phyloP scores from a whole-genome alignment of 2,888 invertebrate species.

The Cactoblastis cactorum region DNA sequence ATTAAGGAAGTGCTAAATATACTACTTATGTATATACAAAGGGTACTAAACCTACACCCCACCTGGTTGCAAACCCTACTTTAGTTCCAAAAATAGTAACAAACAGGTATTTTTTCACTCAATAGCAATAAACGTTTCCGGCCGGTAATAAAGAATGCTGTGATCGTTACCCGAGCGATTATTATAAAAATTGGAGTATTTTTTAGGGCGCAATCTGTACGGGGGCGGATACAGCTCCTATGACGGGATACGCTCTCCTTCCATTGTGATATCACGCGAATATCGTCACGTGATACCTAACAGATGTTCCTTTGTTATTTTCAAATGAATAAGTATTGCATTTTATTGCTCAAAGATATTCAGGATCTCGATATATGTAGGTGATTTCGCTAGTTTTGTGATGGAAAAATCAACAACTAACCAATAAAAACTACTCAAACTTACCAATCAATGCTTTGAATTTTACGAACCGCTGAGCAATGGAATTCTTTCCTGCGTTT shows the following conservation, averaged over 20 bases:
- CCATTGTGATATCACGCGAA: conserved; percentile 66
- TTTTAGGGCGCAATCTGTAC: conserved; percentile 67
- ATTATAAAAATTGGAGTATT: conserved; percentile 75
- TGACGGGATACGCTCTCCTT: conserved; percentile 73
- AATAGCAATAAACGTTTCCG: conserved; percentile 73
- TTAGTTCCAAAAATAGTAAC: conserved; percentile 17
- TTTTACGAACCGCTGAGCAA: too few relatives aligned
- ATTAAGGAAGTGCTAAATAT: not conserved
- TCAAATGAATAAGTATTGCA: conserved; percentile 16
- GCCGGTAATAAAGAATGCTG: conserved; percentile 67
- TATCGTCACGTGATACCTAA: conserved; percentile 56
- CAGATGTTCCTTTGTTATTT: conserved; percentile 51
- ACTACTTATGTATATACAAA: not conserved
- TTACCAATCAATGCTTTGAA: too few relatives aligned
- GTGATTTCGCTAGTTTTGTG: not conserved
- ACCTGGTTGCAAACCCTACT: conserved; percentile 9
- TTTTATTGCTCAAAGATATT: not conserved
- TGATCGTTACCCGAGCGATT: conserved; percentile 58
- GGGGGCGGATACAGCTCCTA: conserved; percentile 74
- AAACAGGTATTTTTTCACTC: conserved; percentile 46
- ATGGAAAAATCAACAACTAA: too few relatives aligned
- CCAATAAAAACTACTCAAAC: too few relatives aligned
- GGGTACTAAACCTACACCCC: not conserved
- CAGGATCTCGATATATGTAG: not conserved
- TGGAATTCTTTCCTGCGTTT: too few relatives aligned